Evolutionary conservation across 23 tunicate species (phyloP).

Genomic region (Oikopleura albicans): DNA sequence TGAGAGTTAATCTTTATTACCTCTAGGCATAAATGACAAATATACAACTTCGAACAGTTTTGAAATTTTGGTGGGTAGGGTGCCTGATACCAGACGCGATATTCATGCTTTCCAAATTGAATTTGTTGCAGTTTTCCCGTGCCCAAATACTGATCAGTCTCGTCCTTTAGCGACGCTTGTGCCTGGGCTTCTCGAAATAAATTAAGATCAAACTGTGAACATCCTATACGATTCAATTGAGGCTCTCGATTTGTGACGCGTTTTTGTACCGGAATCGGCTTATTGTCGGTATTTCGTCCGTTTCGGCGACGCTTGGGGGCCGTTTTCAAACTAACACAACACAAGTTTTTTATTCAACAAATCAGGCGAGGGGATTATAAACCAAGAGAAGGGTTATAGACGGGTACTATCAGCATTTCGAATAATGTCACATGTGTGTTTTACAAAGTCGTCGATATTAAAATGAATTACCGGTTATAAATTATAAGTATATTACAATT

Average conservation of each 20-base stretch:
- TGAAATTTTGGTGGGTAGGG: conserved; percentile 71
- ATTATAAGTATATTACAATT: no score
- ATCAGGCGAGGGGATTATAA: background rate
- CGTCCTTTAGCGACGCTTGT: conserved; percentile 1
- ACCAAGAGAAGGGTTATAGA: no score
- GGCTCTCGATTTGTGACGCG: conserved; percentile 27
- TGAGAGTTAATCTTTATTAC: no score
- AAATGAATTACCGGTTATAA: no score
- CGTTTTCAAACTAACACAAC: no score
- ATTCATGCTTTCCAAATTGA: conserved; percentile 66
- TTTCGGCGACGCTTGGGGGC: background rate
- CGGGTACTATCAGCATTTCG: no score
- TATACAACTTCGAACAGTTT: conserved; percentile 43
- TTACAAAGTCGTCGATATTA: no score
- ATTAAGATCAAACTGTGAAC: conserved; percentile 63
- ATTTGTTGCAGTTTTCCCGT: conserved; percentile 28
- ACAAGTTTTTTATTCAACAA: no score
- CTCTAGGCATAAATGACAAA: conserved; percentile 87
- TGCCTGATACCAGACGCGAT: conserved; percentile 66
- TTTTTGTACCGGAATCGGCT: background rate
- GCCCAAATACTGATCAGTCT: conserved; percentile 8
- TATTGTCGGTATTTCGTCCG: background rate
- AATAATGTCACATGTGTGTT: no score
- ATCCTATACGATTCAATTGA: conserved; percentile 30
- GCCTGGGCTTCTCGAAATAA: conserved; percentile 77